Evolutionary conservation across 1,140 invertebrate genomes (phyloP).

Genomic region (Cydia pomonella): DNA sequence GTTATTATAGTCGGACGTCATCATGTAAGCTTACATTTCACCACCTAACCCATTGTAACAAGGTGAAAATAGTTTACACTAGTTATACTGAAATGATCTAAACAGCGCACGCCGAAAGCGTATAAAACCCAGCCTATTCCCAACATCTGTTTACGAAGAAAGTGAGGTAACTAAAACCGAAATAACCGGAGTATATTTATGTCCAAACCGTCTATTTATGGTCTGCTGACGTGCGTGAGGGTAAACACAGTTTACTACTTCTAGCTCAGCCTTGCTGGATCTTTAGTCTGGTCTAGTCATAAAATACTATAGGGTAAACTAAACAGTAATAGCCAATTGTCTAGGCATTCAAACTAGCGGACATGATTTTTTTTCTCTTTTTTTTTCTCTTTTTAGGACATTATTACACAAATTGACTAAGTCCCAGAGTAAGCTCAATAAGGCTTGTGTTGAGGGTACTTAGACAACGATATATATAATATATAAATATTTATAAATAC

Average conservation of each 20-base stretch:
- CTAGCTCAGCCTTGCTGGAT: neutral
- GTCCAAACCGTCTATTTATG: conserved; percentile 12
- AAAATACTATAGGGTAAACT: neutral
- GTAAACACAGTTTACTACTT: conserved; percentile 6
- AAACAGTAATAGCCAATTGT: neutral
- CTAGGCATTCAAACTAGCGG: neutral
- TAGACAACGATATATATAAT: too few relatives aligned
- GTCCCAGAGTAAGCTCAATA: too few relatives aligned
- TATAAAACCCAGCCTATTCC: neutral
- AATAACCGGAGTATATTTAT: neutral
- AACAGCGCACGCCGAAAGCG: neutral
- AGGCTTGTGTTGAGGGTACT: too few relatives aligned
- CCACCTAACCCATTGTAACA: neutral
- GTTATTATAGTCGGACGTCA: too few relatives aligned
- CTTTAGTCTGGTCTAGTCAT: conserved; percentile 6
- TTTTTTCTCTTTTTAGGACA: too few relatives aligned
- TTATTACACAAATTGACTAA: too few relatives aligned
- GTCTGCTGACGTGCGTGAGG: neutral
- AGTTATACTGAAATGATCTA: neutral
- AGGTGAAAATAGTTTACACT: neutral
- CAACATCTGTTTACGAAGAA: conserved; percentile 9
- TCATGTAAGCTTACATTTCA: neutral
- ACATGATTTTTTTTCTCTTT: too few relatives aligned
- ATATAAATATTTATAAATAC: too few relatives aligned
- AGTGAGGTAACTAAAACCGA: neutral